Conservation (phyloP, 2,888 invertebrate species). For the Lycophotia porphyrea region DNA sequence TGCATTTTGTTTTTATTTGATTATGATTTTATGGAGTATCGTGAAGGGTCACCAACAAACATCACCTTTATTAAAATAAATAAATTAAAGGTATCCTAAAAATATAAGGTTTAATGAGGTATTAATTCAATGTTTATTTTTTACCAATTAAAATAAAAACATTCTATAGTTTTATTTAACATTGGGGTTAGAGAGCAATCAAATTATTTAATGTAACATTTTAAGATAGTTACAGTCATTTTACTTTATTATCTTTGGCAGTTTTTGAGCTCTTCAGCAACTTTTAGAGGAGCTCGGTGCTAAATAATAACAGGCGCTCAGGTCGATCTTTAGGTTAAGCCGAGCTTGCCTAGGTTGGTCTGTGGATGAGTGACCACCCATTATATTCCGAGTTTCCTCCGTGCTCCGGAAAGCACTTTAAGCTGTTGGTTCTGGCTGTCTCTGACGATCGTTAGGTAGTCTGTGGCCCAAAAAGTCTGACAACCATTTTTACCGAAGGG, state of each 20-base stretch:
- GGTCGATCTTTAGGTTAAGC: no score
- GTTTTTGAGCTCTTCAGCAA: no score
- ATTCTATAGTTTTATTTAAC: neutral
- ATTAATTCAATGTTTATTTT: neutral
- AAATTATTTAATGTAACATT: neutral
- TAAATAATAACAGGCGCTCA: no score
- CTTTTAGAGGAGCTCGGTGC: no score
- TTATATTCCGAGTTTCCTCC: no score
- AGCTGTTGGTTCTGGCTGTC: no score
- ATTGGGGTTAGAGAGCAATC: neutral
- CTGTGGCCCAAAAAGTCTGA: no score
- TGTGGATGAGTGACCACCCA: no score
- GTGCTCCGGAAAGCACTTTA: no score
- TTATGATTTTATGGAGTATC: constrained; percentile 8
- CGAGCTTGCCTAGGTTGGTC: no score
- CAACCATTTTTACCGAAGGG: no score
- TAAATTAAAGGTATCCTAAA: neutral
- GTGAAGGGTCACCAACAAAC: neutral
- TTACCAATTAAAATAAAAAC: neutral
- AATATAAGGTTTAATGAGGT: neutral
- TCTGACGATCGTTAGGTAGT: no score
- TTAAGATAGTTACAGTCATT: neutral
- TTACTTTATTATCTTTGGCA: neutral
- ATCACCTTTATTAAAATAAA: neutral
- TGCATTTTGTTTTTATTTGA: constrained; percentile 21